phyloP scores from a whole-genome alignment of 2,888 invertebrate genomes.

The Andrena hattorfiana region DNA sequence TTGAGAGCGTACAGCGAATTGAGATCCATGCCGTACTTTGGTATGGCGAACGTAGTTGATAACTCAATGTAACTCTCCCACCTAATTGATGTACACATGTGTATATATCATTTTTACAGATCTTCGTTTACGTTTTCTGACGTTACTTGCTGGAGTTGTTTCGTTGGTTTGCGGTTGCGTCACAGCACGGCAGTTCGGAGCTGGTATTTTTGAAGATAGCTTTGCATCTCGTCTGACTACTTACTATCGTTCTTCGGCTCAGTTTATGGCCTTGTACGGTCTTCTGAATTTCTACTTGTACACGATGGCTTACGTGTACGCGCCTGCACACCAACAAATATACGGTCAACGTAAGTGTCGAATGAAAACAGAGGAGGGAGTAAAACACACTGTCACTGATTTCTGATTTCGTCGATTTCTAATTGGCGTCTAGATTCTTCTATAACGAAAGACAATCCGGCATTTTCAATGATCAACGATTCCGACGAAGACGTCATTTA shows the following conservation, averaged over 20 bases:
- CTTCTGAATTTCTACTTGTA: slow-evolving; percentile 97
- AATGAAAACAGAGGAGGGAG: too few species aligned
- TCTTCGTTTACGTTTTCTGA: slow-evolving; percentile 95
- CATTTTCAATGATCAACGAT: slow-evolving; percentile 99
- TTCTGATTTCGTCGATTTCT: background rate
- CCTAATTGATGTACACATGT: background rate
- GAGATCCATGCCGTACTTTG: slow-evolving; percentile 98
- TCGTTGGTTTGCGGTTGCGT: slow-evolving; percentile 91
- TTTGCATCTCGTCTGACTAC: slow-evolving; percentile 95
- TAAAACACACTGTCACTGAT: background rate
- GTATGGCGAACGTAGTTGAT: slow-evolving; percentile 86
- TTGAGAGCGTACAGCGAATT: slow-evolving; percentile 97
- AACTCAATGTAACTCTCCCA: background rate
- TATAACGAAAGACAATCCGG: slow-evolving; percentile 98
- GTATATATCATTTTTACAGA: slow-evolving; percentile 87
- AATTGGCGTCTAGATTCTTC: slow-evolving; percentile 89
- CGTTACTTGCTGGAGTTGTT: slow-evolving; percentile 93
- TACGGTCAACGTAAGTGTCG: slow-evolving; percentile 89
- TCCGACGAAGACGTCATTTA: slow-evolving; percentile 99
- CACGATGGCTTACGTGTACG: slow-evolving; percentile 97
- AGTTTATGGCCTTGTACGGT: slow-evolving; percentile 98
- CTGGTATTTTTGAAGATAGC: slow-evolving; percentile 96
- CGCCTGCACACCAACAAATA: slow-evolving; percentile 92
- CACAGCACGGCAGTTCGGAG: slow-evolving; percentile 93
- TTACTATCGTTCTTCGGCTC: slow-evolving; percentile 95